A percentile compares a stretch with the other conserved stretches of the same genome.
These are phyloP conservation scores for Ryuthela nishihirai DNA, from an alignment of 2,888 invertebrate genomes.

Conservation along the genomic window DNA sequence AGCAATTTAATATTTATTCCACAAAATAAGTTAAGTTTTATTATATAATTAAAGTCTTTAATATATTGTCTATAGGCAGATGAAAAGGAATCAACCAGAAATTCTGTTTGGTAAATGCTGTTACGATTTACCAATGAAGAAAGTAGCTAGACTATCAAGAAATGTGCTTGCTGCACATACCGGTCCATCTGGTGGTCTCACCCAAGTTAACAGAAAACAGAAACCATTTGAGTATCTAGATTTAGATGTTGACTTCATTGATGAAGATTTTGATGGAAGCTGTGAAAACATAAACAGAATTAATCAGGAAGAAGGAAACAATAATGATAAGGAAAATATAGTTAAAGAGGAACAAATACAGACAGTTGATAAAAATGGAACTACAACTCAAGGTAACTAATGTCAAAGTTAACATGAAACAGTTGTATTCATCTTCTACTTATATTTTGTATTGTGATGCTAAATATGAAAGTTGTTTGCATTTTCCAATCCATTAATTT, in stretches of 20 bases:
- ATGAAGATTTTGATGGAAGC: constrained; percentile 52
- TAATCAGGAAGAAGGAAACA: constrained; percentile 16
- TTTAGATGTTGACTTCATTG: constrained; percentile 69
- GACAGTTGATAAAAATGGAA: constrained; percentile 5
- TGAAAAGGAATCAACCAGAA: constrained; percentile 51
- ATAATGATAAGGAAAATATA: constrained; percentile 1
- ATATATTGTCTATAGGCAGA: constrained; percentile 19
- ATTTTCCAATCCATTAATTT: no score
- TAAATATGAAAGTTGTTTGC: not conserved
- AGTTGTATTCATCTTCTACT: not conserved
- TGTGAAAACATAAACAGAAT: constrained; percentile 28
- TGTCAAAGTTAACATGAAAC: not conserved
- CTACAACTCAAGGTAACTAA: constrained; percentile 1
- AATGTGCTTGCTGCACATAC: constrained; percentile 69
- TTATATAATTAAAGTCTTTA: not conserved
- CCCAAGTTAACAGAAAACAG: constrained; percentile 65
- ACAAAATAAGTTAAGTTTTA: no score
- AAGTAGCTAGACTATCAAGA: constrained; percentile 53
- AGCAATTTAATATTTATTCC: no score
- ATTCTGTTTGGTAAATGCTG: constrained; percentile 68
- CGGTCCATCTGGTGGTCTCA: constrained; percentile 76
- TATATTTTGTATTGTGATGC: not conserved
- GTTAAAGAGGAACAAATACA: constrained; percentile 10
- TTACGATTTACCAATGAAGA: constrained; percentile 63
- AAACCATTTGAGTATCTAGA: constrained; percentile 60